Evolutionary conservation across 2,888 invertebrate species (phyloP).

Genomic region (Timema cristinae): DNA sequence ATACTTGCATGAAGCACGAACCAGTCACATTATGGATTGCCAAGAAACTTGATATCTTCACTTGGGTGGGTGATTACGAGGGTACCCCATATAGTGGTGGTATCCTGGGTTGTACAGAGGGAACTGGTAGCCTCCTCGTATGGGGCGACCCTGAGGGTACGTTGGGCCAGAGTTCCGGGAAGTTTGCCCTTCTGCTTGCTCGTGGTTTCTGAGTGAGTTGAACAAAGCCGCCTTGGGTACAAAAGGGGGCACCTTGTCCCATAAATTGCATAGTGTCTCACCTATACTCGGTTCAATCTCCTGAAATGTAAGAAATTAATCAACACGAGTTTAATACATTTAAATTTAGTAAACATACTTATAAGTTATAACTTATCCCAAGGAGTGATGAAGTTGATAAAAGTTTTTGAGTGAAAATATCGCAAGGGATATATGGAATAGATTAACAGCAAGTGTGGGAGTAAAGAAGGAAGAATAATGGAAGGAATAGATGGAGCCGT

Average conservation of each 20-base stretch:
- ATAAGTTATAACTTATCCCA: too few relatives aligned
- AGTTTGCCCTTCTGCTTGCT: background rate
- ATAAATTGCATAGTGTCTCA: conserved; percentile 44
- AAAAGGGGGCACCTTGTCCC: conserved; percentile 42
- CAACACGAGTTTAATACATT: too few relatives aligned
- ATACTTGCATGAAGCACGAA: too few relatives aligned
- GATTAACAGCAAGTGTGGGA: too few relatives aligned
- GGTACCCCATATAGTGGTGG: conserved; percentile 20
- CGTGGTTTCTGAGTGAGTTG: conserved; percentile 32
- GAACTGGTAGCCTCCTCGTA: conserved; percentile 26
- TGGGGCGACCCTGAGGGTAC: conserved; percentile 26
- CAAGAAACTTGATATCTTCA: too few relatives aligned
- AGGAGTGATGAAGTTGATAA: too few relatives aligned
- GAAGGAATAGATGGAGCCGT: too few relatives aligned
- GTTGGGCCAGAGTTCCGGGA: conserved; percentile 7
- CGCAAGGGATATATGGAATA: too few relatives aligned
- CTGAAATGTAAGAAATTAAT: conserved; percentile 34
- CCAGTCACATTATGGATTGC: too few relatives aligned
- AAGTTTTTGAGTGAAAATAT: too few relatives aligned
- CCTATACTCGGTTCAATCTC: conserved; percentile 48
- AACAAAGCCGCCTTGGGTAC: conserved; percentile 34
- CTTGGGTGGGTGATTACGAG: background rate
- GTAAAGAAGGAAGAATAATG: too few relatives aligned
- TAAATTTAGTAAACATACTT: too few relatives aligned
- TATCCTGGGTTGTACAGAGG: conserved; percentile 21